phyloP scores from a whole-genome alignment of 2,113 vertebrate genomes.

The Phalacrocorax aristotelis region DNA sequence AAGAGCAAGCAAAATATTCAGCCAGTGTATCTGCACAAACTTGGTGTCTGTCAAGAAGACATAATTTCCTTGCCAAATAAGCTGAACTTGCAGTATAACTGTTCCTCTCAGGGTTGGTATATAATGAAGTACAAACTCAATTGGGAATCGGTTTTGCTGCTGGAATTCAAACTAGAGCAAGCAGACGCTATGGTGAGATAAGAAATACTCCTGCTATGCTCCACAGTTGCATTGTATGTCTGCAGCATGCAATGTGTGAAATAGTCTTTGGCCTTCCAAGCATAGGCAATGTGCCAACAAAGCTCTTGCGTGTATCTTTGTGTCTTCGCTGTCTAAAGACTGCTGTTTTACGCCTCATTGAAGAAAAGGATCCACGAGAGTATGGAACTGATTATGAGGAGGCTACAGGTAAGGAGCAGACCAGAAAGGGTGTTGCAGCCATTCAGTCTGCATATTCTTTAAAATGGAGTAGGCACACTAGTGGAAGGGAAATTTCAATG shows the following conservation, averaged over 20 bases:
- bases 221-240: constrained; percentile 30
- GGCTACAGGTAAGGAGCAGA: background rate
- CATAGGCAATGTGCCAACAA: constrained; percentile 33
- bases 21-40: background rate
- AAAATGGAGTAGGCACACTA: background rate
- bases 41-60: background rate
- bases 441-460: background rate
- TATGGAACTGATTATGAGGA: background rate
- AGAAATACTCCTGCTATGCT: constrained; percentile 43
- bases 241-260: constrained; percentile 9
- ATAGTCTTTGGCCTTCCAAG: constrained; percentile 39
- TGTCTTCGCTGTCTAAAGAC: constrained; percentile 24
- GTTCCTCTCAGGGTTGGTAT: background rate
- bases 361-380: background rate
- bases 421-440: background rate
- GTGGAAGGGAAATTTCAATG: background rate
- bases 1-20: background rate
- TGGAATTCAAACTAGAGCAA: constrained; percentile 59
- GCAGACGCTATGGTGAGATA: constrained; percentile 39
- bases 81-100: constrained; percentile 26
- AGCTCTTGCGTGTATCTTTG: constrained; percentile 19
- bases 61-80: constrained; percentile 16
- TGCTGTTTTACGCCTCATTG: background rate
- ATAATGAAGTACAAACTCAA: constrained; percentile 20
- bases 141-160: constrained; percentile 40